Conservation (phyloP, 2,113 vertebrate genomes). For the Cricetomys ansorgei region DNA sequence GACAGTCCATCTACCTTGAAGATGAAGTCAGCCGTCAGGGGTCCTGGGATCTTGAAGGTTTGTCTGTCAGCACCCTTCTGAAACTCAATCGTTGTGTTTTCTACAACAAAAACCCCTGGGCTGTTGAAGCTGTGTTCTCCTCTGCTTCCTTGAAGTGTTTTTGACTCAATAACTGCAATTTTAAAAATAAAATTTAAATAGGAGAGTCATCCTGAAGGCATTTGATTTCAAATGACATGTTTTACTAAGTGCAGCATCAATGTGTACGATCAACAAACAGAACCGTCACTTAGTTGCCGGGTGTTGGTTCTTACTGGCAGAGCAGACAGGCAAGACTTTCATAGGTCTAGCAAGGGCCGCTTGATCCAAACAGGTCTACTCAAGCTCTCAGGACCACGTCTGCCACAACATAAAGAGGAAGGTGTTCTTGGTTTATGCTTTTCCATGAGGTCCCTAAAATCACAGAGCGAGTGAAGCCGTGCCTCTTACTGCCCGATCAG, state of each 20-base stretch:
- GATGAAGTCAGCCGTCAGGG: slow-evolving; percentile 93
- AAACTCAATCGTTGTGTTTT: slow-evolving; percentile 94
- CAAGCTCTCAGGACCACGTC: not conserved
- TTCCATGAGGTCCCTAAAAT: not conserved
- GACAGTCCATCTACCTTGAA: slow-evolving; percentile 90
- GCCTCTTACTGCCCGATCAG: not conserved
- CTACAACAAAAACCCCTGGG: slow-evolving; percentile 88
- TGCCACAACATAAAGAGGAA: not conserved
- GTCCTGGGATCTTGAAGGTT: slow-evolving; percentile 90
- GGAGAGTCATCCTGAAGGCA: not conserved
- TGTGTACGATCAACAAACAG: not conserved
- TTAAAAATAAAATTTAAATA: slow-evolving; percentile 52
- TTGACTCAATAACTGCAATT: slow-evolving; percentile 91
- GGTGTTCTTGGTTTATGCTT: slow-evolving; percentile 2
- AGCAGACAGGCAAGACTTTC: not conserved
- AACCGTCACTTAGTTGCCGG: not conserved
- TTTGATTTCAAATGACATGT: not conserved
- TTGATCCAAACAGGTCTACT: not conserved
- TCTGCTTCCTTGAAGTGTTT: slow-evolving; percentile 89
- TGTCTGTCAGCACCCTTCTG: slow-evolving; percentile 91
- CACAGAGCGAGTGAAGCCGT: not conserved
- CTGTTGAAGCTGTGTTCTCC: slow-evolving; percentile 89
- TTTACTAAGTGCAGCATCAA: not conserved
- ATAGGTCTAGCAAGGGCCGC: not conserved
- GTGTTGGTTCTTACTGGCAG: not conserved